Base-by-base conservation (phyloP, 2,797 vertebrate species). In the Brachymystax lenok region DNA sequence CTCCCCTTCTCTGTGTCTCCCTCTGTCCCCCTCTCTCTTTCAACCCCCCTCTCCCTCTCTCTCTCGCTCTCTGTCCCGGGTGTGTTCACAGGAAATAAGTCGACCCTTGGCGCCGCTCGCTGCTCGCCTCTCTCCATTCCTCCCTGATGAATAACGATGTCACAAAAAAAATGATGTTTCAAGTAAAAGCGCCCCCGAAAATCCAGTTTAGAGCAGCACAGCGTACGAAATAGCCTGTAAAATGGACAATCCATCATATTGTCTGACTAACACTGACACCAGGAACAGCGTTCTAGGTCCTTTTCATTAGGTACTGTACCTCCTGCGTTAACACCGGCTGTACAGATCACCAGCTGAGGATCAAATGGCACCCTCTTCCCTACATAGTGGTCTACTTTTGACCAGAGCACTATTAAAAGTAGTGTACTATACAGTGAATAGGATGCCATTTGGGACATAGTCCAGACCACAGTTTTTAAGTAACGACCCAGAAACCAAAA, bases 81-180 rank as follows among this genome's bases (percentile, higher is more conserved):
- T 67, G n/a, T 12, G 28, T 67, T 30, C 63, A 28, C 12, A 28
- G 64, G 64, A 77, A 77, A 83, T 61, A 40, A 67, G 78, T 35
- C 35, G 33, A 82, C 72, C 74, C 75, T n/a, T 66, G 63, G 14
- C 51, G 74, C 69, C 59, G 24, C 85, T 84, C 84, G 83, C 80
- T 70, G 40, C 82, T 83, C 89, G 82, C 80, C 63, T 71, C 86
- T 82, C 54, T 82, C 88, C 79, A 75, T 80, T 85, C 75, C 81
- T 82, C 77, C 40, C 87, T 94, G 94, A 95, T 93, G 93, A 95
- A 95, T 93, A 96, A 92, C 90, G 79, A 91, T 91, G 88, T 94
- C 93, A 92, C 86, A 88, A 86, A 93, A 92, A 95, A 95, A 94
- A 92, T 89, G 88, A 94, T 93, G 90, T 90, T 95, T 95, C 90